Base-by-base conservation (phyloP, 2,113 vertebrate species). In the Chlamydotis undulata region DNA sequence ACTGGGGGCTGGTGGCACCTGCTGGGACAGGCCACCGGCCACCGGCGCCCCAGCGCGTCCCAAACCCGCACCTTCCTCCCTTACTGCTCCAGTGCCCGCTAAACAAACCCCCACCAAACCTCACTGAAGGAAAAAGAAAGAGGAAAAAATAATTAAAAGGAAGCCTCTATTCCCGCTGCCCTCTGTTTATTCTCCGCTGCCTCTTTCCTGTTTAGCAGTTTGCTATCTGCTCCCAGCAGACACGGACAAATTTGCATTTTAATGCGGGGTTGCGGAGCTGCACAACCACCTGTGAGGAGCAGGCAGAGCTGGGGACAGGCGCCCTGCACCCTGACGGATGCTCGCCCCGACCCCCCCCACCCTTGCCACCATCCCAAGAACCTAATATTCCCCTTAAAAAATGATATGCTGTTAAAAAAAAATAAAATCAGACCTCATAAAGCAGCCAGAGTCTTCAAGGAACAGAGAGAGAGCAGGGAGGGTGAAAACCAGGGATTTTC, bases 221-320 rank as follows among this genome's bases (percentile, higher is more conserved):
- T 33, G 14, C 96, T 95, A 83, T 97, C 96, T 96, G 95, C 80
- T 95, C 93, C 91, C 95, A 78, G 90, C 96, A 97, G 96, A 57
- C 94, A 89, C 77, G 52, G 87, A 78, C 70, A 45, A 4, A 95
- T 96, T 90, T 97, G 90, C 95, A 95, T 96, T 94, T 96, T 95
- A 94, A 97, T 93, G 81, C 10, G 2, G 64, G 4, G 29, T 60
- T 12, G n/a, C 9, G 50, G 88, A 77, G 82, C 89, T 59, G 37
- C 80, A 35, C 33, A 12, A 86, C 57, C 87, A 60, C 76, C 59
- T 37, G 56, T 37, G 76, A 67, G 61, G 69, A 74, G 73, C 8
- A 53, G 83, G 50, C 73, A 75, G 87, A 59, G 87, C 81, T 25
- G 65, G 53, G 76, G 21, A 37, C 6, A 2, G 18, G 31, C 61